These are phyloP conservation scores for Diabrotica undecimpunctata DNA, from an alignment of 1,140 invertebrate species.

Conservation along the genomic window DNA sequence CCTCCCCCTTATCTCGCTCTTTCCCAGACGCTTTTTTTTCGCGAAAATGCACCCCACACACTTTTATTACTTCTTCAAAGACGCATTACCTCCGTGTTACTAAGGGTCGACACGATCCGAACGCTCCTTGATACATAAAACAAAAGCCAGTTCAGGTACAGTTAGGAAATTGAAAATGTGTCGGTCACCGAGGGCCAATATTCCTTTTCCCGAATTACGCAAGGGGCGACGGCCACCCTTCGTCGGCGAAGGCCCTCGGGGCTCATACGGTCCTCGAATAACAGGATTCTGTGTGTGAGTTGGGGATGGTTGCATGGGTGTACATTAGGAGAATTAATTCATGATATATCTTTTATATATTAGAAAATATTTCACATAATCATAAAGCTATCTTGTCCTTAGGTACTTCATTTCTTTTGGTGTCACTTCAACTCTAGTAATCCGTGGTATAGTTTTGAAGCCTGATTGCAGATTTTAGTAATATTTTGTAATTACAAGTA, in stretches of 20 bases:
- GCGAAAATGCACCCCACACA: not conserved
- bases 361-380: no score
- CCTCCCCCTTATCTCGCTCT: no score
- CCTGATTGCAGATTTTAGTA: no score
- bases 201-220: not conserved
- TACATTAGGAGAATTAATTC: not conserved
- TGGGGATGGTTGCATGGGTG: not conserved
- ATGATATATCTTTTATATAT: no score
- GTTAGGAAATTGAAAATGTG: not conserved
- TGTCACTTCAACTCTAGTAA: no score
- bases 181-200: not conserved
- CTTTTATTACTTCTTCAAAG: slow-evolving; percentile 3
- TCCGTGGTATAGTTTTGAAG: no score
- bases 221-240: not conserved
- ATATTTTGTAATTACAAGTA: no score
- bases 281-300: not conserved
- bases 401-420: no score
- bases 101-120: not conserved
- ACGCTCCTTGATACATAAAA: not conserved
- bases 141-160: not conserved
- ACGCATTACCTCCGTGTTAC: not conserved
- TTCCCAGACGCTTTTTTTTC: no score
- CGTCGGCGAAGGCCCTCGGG: not conserved
- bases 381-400: no score
- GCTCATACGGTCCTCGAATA: not conserved